Conservation (phyloP, 2,888 invertebrate genomes). For the Hirudinaria manillensis region DNA sequence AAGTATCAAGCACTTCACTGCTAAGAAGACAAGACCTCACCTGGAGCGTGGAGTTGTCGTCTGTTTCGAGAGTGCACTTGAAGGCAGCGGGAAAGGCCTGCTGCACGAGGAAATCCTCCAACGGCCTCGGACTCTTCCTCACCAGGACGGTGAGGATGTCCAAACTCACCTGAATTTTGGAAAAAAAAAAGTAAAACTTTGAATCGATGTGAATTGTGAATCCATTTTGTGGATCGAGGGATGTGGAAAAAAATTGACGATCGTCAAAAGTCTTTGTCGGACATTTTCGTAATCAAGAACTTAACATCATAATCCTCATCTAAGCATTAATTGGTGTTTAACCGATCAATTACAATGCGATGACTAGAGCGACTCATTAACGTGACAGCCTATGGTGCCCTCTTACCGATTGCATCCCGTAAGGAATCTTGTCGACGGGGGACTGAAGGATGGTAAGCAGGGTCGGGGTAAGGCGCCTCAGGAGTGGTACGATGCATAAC, state of each 20-base stretch:
- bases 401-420: constrained; percentile 55
- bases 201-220: not conserved
- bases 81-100: constrained; percentile 65
- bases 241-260: not conserved
- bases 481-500: constrained; percentile 60
- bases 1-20: no score
- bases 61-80: constrained; percentile 62
- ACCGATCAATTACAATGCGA: no score
- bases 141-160: constrained; percentile 66
- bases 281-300: not conserved
- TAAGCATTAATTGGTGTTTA: no score
- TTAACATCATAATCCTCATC: no score
- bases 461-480: constrained; percentile 65
- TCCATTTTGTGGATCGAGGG: not conserved
- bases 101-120: constrained; percentile 61
- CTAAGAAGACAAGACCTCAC: constrained; percentile 39
- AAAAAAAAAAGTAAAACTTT: not conserved
- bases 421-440: constrained; percentile 53
- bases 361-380: no score
- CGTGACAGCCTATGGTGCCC: no score
- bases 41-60: constrained; percentile 64
- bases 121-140: constrained; percentile 61
- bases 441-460: constrained; percentile 61
- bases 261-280: not conserved
- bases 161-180: constrained; percentile 57